These are phyloP conservation scores for Eupithecia subumbrata DNA, from an alignment of 2,888 invertebrate species.

Conservation along the genomic window DNA sequence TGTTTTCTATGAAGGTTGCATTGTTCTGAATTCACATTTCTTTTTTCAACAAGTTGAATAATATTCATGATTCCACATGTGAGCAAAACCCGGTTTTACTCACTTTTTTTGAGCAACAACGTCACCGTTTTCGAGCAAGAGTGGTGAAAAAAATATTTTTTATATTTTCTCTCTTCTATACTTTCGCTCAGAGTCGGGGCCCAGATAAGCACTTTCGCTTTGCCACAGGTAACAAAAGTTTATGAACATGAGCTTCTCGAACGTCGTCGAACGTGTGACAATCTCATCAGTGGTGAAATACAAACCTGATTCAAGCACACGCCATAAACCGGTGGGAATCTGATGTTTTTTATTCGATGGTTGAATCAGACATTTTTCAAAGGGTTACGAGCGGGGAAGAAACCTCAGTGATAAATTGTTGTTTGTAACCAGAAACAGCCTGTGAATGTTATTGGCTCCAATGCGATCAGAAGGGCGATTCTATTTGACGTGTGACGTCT, in stretches of 20 bases:
- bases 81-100: no score
- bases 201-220: background rate
- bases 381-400: background rate
- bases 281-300: conserved; percentile 16
- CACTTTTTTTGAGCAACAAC: no score
- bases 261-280: conserved; percentile 16
- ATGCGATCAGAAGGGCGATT: background rate
- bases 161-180: no score
- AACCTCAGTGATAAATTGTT: background rate
- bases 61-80: no score
- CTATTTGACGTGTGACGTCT: no score
- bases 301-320: conserved; percentile 14
- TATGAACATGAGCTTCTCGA: conserved; percentile 10
- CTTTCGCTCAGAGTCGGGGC: background rate
- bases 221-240: conserved; percentile 16
- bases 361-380: background rate
- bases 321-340: conserved; percentile 7
- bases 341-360: conserved; percentile 4
- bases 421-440: background rate
- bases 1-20: no score
- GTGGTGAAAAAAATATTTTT: no score
- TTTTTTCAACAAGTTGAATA: no score
- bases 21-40: no score
- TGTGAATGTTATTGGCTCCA: background rate
- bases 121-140: no score